Conservation (phyloP, 2,113 vertebrate species). For the Phalacrocorax brasilianus region DNA sequence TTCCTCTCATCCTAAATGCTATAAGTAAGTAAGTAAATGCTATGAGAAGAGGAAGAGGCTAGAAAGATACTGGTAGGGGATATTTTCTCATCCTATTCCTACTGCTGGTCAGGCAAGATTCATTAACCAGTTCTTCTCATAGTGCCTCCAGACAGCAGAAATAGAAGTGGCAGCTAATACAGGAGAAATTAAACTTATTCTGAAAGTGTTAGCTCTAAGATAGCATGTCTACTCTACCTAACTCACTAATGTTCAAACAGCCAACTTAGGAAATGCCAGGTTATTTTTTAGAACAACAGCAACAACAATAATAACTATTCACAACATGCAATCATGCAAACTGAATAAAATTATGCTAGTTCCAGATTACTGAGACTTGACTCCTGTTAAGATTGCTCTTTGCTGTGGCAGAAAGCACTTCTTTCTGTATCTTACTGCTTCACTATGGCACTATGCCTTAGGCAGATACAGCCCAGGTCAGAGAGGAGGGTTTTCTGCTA, state of each 20-base stretch:
- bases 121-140: background rate
- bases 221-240: conserved; percentile 22
- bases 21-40: background rate
- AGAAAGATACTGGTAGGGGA: background rate
- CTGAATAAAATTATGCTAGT: conserved; percentile 51
- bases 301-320: conserved; percentile 4
- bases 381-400: conserved; percentile 48
- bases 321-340: conserved; percentile 63
- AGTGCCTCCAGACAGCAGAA: background rate
- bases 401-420: conserved; percentile 28
- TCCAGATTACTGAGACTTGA: conserved; percentile 56
- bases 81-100: background rate
- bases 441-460: background rate
- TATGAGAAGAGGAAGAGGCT: background rate
- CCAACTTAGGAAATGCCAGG: conserved; percentile 59
- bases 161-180: background rate
- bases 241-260: conserved; percentile 50
- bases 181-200: background rate
- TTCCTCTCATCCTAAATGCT: no score
- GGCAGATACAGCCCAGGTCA: conserved; percentile 24
- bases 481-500: conserved; percentile 31
- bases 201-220: conserved; percentile 59
- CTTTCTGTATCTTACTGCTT: conserved; percentile 11
- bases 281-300: conserved; percentile 71
- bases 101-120: background rate